These are phyloP conservation scores for Leucozona laternaria DNA, from an alignment of 2,888 invertebrate genomes.

Conservation along the genomic window DNA sequence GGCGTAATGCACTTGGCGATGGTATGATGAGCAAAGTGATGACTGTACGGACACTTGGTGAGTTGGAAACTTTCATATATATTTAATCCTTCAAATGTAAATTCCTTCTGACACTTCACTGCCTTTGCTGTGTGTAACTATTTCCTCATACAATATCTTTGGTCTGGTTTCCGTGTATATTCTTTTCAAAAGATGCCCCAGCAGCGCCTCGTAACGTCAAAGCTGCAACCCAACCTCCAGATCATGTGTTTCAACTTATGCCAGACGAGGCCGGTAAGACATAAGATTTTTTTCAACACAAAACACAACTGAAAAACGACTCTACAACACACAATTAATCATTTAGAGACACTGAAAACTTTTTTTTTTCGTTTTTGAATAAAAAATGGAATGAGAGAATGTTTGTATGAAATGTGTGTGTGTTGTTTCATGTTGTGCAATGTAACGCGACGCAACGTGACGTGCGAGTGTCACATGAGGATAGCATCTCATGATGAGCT, in stretches of 20 bases:
- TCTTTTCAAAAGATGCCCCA: constrained; percentile 81
- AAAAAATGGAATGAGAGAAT: neutral
- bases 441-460: neutral
- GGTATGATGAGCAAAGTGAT: constrained; percentile 98
- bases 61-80: constrained; percentile 77
- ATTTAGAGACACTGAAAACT: constrained; percentile 43
- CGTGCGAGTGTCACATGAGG: constrained; percentile 20
- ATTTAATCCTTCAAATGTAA: too few species aligned
- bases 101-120: constrained; percentile 10
- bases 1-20: constrained; percentile 96
- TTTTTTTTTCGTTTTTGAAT: neutral
- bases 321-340: constrained; percentile 57
- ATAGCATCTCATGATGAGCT: constrained; percentile 26
- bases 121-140: constrained; percentile 12
- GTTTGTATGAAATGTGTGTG: constrained; percentile 19
- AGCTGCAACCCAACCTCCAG: constrained; percentile 87
- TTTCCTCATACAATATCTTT: constrained; percentile 31
- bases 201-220: constrained; percentile 84
- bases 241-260: constrained; percentile 88
- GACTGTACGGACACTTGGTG: constrained; percentile 95
- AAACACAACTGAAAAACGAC: constrained; percentile 59
- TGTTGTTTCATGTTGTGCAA: constrained; percentile 17
- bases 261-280: constrained; percentile 89
- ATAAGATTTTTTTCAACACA: constrained; percentile 30
- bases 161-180: constrained; percentile 42